Evolutionary conservation across 1,140 invertebrate species (phyloP).

Genomic region (Drosophila pachea): DNA sequence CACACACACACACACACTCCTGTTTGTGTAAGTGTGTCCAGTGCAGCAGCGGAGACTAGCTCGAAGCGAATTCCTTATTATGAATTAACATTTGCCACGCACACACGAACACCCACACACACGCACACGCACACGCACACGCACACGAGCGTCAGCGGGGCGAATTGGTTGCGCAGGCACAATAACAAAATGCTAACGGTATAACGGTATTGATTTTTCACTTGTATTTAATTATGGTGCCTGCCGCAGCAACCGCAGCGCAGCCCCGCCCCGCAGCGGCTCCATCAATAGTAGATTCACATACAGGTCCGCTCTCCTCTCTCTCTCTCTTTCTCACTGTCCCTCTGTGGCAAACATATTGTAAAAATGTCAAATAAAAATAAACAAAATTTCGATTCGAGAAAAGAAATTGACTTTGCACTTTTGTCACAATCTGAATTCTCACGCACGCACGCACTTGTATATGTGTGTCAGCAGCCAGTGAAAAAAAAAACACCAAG

Average conservation of each 20-base stretch:
- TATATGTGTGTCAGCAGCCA: conserved; percentile 6
- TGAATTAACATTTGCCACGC: conserved; percentile 1
- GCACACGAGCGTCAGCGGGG: background rate
- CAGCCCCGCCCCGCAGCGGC: background rate
- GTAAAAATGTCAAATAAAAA: conserved; percentile 7
- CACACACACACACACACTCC: background rate
- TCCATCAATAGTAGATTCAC: background rate
- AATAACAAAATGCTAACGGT: conserved; percentile 42
- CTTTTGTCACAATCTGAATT: background rate
- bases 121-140: conserved; percentile 15
- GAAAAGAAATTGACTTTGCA: conserved; percentile 8
- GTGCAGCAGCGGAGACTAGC: conserved; percentile 8
- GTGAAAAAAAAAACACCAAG: background rate
- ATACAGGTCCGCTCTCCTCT: background rate
- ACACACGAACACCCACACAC: conserved; percentile 20
- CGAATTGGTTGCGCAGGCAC: conserved; percentile 33
- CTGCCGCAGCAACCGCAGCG: conserved; percentile 23
- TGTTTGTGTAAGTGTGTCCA: conserved; percentile 2
- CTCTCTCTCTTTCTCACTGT: no score
- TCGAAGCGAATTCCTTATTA: conserved; percentile 3
- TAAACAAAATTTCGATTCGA: background rate
- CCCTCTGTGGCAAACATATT: conserved; percentile 5
- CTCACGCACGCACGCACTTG: background rate
- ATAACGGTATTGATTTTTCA: conserved; percentile 57
- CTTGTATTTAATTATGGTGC: conserved; percentile 43